These are phyloP conservation scores for Hippocampus mohnikei DNA, from an alignment of 2,113 vertebrate genomes.

Conservation along the genomic window DNA sequence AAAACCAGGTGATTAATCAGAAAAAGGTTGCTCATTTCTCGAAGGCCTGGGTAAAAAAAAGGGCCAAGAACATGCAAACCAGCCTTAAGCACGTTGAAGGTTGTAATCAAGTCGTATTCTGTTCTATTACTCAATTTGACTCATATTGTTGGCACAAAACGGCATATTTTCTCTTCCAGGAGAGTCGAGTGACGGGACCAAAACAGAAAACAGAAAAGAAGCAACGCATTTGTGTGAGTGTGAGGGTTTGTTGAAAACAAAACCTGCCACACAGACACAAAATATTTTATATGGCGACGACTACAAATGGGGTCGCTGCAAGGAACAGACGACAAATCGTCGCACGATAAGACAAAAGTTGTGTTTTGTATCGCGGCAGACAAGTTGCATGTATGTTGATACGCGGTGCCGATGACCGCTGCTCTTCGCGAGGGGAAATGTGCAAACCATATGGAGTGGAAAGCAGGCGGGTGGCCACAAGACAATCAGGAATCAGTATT, in stretches of 20 bases:
- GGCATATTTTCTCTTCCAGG: slow-evolving; percentile 7
- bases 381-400: not conserved
- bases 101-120: slow-evolving; percentile 2
- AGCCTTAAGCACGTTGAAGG: not conserved
- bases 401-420: not conserved
- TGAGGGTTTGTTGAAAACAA: not conserved
- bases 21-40: not conserved
- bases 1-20: slow-evolving; percentile 1
- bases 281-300: not conserved
- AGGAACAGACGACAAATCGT: too few species aligned
- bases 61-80: not conserved
- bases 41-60: not conserved
- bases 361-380: not conserved
- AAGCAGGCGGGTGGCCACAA: not conserved
- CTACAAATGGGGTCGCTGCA: not conserved
- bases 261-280: not conserved
- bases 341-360: not conserved
- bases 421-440: not conserved
- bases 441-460: slow-evolving; percentile 6
- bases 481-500: not conserved
- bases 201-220: not conserved
- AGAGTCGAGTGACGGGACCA: not conserved
- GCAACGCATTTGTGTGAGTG: not conserved
- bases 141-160: slow-evolving; percentile 9
- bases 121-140: slow-evolving; percentile 2